phyloP scores from a whole-genome alignment of 2,113 vertebrate genomes.

The Trogon melanurus region DNA sequence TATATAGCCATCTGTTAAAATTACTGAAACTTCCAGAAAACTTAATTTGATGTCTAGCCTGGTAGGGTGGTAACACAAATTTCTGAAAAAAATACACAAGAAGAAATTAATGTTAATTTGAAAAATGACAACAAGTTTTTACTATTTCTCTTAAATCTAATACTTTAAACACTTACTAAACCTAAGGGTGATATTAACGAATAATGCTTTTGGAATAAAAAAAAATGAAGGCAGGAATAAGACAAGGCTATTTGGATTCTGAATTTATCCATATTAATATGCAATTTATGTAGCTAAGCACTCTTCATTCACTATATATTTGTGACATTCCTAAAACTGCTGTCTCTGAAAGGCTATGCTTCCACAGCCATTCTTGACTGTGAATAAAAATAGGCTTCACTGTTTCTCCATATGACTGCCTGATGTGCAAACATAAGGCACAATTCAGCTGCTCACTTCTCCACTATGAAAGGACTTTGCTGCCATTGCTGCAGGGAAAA shows the following conservation, averaged over 20 bases:
- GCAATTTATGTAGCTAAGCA: not conserved
- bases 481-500: constrained; percentile 34
- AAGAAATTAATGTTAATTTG: not conserved
- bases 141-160: not conserved
- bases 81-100: not conserved
- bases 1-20: not conserved
- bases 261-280: not conserved
- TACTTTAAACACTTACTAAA: not conserved
- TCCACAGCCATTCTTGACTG: not conserved
- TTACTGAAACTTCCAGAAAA: not conserved
- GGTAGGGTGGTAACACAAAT: not conserved
- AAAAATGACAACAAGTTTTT: not conserved
- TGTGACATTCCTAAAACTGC: not conserved
- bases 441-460: constrained; percentile 44
- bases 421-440: constrained; percentile 55
- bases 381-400: constrained; percentile 36
- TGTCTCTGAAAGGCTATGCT: not conserved
- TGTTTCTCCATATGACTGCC: constrained; percentile 34
- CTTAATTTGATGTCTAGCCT: not conserved
- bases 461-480: not conserved
- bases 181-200: not conserved
- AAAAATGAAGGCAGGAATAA: not conserved
- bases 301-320: not conserved
- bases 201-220: not conserved
- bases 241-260: not conserved